Conservation (phyloP, 2,797 vertebrate species). For the Psittacula echo region DNA sequence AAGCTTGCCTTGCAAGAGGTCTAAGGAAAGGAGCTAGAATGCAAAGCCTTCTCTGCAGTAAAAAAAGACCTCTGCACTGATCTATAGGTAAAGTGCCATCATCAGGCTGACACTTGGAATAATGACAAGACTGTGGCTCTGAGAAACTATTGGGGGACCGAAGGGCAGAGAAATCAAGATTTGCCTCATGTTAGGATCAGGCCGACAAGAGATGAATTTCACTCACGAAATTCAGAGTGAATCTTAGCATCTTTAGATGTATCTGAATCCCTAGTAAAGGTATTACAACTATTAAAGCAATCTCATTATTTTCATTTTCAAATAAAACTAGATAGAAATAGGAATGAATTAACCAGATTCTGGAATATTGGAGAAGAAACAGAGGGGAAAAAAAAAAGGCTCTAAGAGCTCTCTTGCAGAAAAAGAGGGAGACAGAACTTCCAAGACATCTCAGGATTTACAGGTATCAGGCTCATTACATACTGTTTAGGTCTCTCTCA, state of each 20-base stretch:
- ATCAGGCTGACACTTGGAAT: neutral
- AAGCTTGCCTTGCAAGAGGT: neutral
- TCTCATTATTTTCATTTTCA: neutral
- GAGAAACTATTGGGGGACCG: neutral
- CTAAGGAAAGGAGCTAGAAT: neutral
- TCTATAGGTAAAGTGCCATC: neutral
- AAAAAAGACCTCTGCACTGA: neutral
- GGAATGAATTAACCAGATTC: neutral
- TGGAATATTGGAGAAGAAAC: neutral
- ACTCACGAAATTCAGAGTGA: neutral
- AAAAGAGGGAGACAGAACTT: neutral
- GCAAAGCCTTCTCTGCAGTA: neutral
- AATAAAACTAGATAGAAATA: neutral
- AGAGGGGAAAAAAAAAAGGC: neutral
- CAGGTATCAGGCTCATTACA: rapidly evolving
- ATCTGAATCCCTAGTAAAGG: neutral
- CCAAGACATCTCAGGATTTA: neutral
- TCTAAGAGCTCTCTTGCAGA: neutral
- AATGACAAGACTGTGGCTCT: neutral
- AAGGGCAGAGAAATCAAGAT: neutral
- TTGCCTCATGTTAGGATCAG: neutral
- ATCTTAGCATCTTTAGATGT: neutral
- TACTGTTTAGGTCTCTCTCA: neutral
- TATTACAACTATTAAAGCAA: neutral
- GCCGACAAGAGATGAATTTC: neutral